Conservation (phyloP, 92 coral and sea anemone species). For the Palythoa heliodiscus region DNA sequence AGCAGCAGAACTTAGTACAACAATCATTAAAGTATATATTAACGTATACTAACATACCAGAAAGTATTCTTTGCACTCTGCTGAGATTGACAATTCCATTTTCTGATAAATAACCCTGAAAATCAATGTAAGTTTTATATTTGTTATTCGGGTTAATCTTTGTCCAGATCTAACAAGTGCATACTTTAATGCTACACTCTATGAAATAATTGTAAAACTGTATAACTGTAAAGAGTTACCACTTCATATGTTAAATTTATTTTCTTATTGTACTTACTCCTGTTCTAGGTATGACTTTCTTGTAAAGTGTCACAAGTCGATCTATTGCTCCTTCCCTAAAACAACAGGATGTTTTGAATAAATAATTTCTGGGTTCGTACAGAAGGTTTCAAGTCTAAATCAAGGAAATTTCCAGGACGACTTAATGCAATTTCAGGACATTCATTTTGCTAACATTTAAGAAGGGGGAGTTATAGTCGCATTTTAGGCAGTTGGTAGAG, state of each 20-base stretch:
- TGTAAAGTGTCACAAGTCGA: conserved; percentile 89
- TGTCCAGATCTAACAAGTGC: too few relatives aligned
- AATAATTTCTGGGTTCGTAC: too few relatives aligned
- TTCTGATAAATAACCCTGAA: conserved; percentile 79
- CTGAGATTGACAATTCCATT: conserved; percentile 88
- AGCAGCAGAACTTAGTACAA: too few relatives aligned
- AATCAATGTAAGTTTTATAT: neutral
- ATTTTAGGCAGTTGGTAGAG: too few relatives aligned
- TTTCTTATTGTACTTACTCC: conserved; percentile 71
- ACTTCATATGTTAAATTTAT: too few relatives aligned
- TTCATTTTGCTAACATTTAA: too few relatives aligned
- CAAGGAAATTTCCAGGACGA: too few relatives aligned
- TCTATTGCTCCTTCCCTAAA: conserved; percentile 98
- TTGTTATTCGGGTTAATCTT: neutral
- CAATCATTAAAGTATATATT: too few relatives aligned
- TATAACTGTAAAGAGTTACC: neutral
- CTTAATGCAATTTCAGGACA: too few relatives aligned
- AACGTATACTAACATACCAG: conserved; percentile 53
- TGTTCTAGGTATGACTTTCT: conserved; percentile 88
- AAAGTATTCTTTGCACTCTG: conserved; percentile 85
- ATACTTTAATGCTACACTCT: neutral
- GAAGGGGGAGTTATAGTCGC: too few relatives aligned
- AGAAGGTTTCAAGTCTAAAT: too few relatives aligned
- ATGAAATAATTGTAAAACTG: neutral
- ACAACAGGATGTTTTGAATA: neutral